A percentile compares a stretch with the other conserved stretches of the same genome.
Evolutionary conservation across 1,140 invertebrate genomes (phyloP).

Genomic region (Lepeophtheirus salmonis): DNA sequence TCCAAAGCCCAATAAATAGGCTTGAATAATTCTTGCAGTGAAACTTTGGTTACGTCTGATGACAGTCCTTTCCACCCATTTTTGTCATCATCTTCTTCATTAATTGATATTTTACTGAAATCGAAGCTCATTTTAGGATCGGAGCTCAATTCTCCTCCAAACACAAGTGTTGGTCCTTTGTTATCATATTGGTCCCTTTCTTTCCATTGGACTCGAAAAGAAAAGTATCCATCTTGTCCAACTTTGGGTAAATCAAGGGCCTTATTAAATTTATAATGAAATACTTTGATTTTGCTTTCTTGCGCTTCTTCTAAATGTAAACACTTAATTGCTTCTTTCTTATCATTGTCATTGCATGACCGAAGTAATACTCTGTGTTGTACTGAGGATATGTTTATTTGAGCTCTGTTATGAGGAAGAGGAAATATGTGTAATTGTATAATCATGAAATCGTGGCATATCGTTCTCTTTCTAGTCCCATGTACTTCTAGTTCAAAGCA

Average conservation of each 20-base stretch:
- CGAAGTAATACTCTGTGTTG: background rate
- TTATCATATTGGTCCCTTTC: background rate
- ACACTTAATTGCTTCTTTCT: background rate
- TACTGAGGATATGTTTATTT: background rate
- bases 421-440: background rate
- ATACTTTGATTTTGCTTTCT: background rate
- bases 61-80: background rate
- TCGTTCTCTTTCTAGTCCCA: too few species aligned
- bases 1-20: background rate
- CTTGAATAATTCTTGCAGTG: background rate
- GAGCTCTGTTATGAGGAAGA: background rate
- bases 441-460: background rate
- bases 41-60: background rate
- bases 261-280: too few species aligned
- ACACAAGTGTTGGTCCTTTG: background rate
- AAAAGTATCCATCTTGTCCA: background rate
- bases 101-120: background rate
- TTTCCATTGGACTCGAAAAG: background rate
- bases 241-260: too few species aligned
- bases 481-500: background rate
- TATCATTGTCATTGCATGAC: background rate
- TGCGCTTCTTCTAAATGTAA: background rate
- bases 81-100: background rate
- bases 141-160: background rate
- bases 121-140: background rate